These are phyloP conservation scores for Aphyosemion australe DNA, from an alignment of 2,113 vertebrate genomes.

Conservation along the genomic window DNA sequence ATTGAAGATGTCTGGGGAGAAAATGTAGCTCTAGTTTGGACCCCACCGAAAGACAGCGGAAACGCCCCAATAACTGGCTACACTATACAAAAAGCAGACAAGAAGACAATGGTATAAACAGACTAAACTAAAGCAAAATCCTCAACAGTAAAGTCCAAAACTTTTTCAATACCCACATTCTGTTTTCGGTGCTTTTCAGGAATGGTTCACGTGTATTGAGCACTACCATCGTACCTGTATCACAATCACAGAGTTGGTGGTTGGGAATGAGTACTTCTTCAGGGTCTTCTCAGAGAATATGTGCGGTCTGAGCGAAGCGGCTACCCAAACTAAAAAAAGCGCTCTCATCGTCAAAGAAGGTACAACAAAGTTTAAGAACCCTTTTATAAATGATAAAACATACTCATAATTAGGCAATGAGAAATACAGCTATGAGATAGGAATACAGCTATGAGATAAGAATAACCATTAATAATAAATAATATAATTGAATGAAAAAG, in stretches of 20 bases:
- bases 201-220: constrained; percentile 85
- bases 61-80: constrained; percentile 95
- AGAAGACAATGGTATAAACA: constrained; percentile 91
- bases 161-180: neutral
- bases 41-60: constrained; percentile 89
- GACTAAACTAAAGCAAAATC: neutral
- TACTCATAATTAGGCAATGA: neutral
- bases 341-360: constrained; percentile 94
- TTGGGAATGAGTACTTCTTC: constrained; percentile 97
- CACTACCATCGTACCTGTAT: constrained; percentile 94
- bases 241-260: constrained; percentile 92
- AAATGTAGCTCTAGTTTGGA: constrained; percentile 94
- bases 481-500: too few relatives aligned
- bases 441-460: too few relatives aligned
- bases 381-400: neutral
- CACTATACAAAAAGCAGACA: constrained; percentile 98
- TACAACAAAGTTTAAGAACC: constrained; percentile 59
- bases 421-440: neutral
- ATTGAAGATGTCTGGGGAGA: constrained; percentile 96
- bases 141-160: neutral
- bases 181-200: constrained; percentile 56
- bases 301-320: constrained; percentile 91
- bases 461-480: too few relatives aligned
- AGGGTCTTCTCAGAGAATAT: constrained; percentile 94
- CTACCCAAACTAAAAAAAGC: constrained; percentile 90